Percentiles rank a stretch among this genome's conserved stretches.
Evolutionary conservation across 2,113 vertebrate genomes (phyloP).

Genomic region (Heteronetta atricapilla): DNA sequence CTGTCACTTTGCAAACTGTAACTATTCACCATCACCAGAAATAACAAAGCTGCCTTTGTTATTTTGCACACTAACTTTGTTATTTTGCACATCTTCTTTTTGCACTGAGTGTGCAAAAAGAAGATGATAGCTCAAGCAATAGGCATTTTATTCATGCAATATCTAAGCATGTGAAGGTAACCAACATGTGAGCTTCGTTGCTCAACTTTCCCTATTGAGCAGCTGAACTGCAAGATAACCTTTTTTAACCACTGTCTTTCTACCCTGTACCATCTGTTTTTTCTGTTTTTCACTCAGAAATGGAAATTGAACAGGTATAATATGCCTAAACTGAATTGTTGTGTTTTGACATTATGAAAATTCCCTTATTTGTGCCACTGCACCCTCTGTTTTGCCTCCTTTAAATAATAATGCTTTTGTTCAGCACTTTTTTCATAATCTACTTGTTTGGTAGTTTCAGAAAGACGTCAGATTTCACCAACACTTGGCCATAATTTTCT

Average conservation of each 20-base stretch:
- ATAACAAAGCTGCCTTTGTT: background rate
- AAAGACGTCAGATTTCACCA: background rate
- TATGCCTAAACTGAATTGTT: background rate
- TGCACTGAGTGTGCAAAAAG: background rate
- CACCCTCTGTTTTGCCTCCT: background rate
- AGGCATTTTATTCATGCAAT: background rate
- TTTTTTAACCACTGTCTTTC: background rate
- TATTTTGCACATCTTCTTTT: too few relatives aligned
- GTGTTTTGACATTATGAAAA: background rate
- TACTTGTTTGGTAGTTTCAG: background rate
- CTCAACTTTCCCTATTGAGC: rapidly evolving
- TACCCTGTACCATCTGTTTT: too few relatives aligned
- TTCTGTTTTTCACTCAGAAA: background rate
- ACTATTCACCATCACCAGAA: background rate
- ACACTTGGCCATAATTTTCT: background rate
- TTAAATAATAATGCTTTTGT: background rate
- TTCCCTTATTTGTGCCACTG: background rate
- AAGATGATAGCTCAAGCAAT: rapidly evolving
- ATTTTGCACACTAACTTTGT: too few relatives aligned
- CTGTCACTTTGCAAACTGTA: background rate
- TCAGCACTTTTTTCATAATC: background rate
- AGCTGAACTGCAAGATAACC: background rate
- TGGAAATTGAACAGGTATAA: background rate
- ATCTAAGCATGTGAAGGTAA: background rate
- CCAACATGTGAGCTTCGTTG: background rate